Percentiles rank a stretch among this genome's conserved stretches.
These are phyloP conservation scores for Morpho deidamia DNA, from an alignment of 2,888 invertebrate genomes.

Conservation along the genomic window DNA sequence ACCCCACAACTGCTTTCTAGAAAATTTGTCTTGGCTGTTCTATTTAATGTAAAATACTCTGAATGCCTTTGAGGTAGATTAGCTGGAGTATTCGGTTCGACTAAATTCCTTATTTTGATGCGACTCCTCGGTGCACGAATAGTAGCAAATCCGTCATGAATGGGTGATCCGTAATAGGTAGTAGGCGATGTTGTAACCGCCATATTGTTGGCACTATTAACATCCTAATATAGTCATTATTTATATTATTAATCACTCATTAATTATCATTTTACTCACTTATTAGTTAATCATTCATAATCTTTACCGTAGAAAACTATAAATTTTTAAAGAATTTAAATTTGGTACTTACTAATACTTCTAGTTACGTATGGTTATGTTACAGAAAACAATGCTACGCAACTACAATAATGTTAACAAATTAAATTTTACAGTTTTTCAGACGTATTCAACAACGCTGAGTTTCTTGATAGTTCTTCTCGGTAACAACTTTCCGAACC, in stretches of 20 bases:
- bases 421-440: too few relatives aligned
- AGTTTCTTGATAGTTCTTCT: too few relatives aligned
- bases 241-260: background rate
- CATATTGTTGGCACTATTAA: conserved; percentile 29
- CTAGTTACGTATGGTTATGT: background rate
- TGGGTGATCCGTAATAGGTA: conserved; percentile 75
- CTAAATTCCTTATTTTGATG: conserved; percentile 68
- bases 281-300: background rate
- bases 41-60: conserved; percentile 71
- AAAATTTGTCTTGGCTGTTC: conserved; percentile 62
- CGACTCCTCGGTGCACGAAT: conserved; percentile 81
- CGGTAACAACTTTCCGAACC: too few relatives aligned
- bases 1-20: conserved; percentile 60
- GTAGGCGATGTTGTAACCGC: conserved; percentile 63
- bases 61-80: conserved; percentile 73
- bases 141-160: conserved; percentile 93
- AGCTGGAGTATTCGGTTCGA: conserved; percentile 58
- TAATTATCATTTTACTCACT: too few relatives aligned
- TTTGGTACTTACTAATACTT: background rate
- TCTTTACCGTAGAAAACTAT: background rate
- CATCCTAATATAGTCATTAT: conserved; percentile 1
- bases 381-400: conserved; percentile 10
- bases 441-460: too few relatives aligned
- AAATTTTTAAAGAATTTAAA: too few relatives aligned
- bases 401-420: too few relatives aligned